These are phyloP conservation scores for Ammodytes dubius DNA, from an alignment of 2,113 vertebrate genomes.

Conservation along the genomic window DNA sequence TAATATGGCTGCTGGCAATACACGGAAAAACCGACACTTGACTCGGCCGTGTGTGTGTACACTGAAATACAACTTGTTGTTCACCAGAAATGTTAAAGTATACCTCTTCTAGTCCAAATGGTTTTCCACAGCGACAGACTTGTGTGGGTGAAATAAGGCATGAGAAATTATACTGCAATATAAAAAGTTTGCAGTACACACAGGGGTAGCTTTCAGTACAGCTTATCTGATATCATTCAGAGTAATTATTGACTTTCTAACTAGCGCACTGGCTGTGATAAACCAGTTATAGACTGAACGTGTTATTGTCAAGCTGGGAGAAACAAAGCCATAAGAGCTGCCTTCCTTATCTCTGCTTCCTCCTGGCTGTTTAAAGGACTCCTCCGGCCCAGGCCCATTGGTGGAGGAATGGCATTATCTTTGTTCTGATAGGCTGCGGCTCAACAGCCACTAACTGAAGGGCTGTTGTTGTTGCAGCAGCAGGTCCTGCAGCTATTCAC, in stretches of 20 bases:
- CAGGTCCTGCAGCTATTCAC: constrained; percentile 60
- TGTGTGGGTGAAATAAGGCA: not conserved
- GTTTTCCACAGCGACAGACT: not conserved
- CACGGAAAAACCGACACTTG: constrained; percentile 26
- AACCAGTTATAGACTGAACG: constrained; percentile 41
- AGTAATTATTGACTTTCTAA: constrained; percentile 60
- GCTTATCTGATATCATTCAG: constrained; percentile 17
- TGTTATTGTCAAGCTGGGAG: constrained; percentile 71
- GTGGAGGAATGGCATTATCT: constrained; percentile 69
- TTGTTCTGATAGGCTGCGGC: constrained; percentile 70
- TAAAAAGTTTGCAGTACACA: not conserved
- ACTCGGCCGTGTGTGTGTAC: constrained; percentile 21
- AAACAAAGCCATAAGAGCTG: constrained; percentile 78
- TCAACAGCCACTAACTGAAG: constrained; percentile 70
- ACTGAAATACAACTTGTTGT: constrained; percentile 23
- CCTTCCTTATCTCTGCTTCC: constrained; percentile 72
- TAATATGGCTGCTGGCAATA: constrained; percentile 35
- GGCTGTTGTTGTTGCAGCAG: constrained; percentile 67
- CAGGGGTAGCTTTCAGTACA: not conserved
- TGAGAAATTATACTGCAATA: not conserved
- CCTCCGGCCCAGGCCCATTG: constrained; percentile 62
- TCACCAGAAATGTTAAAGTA: constrained; percentile 3
- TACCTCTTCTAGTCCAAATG: not conserved
- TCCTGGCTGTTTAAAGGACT: constrained; percentile 63
- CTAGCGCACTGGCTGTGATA: constrained; percentile 21